Evolutionary conservation across 2,797 vertebrate species (phyloP).

Genomic region (Chromobotia macracanthus): DNA sequence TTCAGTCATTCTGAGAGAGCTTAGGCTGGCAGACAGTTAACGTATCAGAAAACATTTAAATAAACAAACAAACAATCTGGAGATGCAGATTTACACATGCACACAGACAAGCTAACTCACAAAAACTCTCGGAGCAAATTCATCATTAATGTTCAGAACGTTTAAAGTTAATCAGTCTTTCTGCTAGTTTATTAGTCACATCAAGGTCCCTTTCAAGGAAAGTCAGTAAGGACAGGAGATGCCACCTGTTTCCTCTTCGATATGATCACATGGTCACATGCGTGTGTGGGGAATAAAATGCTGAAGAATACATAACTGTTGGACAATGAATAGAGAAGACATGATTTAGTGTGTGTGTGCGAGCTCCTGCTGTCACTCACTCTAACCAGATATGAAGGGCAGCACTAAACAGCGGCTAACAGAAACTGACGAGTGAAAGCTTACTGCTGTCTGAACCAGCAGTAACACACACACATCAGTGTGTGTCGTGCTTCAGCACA

Average conservation of each 20-base stretch:
- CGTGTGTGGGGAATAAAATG: slow-evolving; percentile 37
- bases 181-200: slow-evolving; percentile 2
- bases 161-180: neutral
- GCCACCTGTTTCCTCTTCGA: neutral
- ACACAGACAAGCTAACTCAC: too few relatives aligned
- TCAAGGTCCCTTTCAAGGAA: neutral
- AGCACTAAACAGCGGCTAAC: slow-evolving; percentile 63
- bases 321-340: slow-evolving; percentile 19
- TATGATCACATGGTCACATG: neutral
- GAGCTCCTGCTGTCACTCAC: slow-evolving; percentile 68
- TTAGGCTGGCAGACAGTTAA: neutral
- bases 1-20: slow-evolving; percentile 16
- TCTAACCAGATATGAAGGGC: slow-evolving; percentile 70
- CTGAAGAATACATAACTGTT: slow-evolving; percentile 5
- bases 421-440: slow-evolving; percentile 63
- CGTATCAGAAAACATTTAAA: slow-evolving; percentile 5
- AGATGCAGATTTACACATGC: neutral
- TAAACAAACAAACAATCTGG: neutral
- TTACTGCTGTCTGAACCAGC: slow-evolving; percentile 43
- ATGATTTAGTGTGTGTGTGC: slow-evolving; percentile 52
- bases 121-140: neutral
- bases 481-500: too few relatives aligned
- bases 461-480: too few relatives aligned
- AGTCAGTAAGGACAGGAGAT: neutral
- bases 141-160: neutral